These are phyloP conservation scores for Malurus elegans DNA, from an alignment of 2,113 vertebrate genomes.

Conservation along the genomic window DNA sequence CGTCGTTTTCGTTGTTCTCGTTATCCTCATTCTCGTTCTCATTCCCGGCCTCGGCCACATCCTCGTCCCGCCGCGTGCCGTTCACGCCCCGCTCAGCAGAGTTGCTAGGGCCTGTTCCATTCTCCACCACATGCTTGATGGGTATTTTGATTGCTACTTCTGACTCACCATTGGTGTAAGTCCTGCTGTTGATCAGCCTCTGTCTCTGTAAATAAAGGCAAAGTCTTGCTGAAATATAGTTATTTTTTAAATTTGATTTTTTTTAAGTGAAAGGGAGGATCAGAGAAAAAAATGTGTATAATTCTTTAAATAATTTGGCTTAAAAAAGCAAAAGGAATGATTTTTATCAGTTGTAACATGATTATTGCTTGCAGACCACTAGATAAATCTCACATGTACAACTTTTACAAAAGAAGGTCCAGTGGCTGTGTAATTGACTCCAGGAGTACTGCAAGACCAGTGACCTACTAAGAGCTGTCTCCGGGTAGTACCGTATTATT, in stretches of 20 bases:
- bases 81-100: slow-evolving; percentile 68
- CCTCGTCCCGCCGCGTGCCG: slow-evolving; percentile 67
- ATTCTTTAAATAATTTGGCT: neutral
- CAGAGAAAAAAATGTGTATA: neutral
- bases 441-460: neutral
- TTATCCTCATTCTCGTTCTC: slow-evolving; percentile 89
- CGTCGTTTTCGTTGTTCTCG: slow-evolving; percentile 86
- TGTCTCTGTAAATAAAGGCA: slow-evolving; percentile 83
- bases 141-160: slow-evolving; percentile 87
- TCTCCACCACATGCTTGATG: slow-evolving; percentile 82
- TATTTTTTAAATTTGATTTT: neutral
- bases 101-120: slow-evolving; percentile 79
- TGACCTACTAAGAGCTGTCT: neutral
- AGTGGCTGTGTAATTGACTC: neutral
- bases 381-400: neutral
- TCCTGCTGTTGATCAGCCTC: slow-evolving; percentile 87
- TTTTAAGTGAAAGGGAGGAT: neutral
- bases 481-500: neutral
- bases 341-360: accelerated
- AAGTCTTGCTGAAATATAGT: neutral
- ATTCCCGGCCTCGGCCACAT: slow-evolving; percentile 74
- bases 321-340: neutral
- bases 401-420: neutral
- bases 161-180: slow-evolving; percentile 88
- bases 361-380: neutral